Conservation (phyloP, 2,113 vertebrate species). For the Nothoprocta pentlandii region DNA sequence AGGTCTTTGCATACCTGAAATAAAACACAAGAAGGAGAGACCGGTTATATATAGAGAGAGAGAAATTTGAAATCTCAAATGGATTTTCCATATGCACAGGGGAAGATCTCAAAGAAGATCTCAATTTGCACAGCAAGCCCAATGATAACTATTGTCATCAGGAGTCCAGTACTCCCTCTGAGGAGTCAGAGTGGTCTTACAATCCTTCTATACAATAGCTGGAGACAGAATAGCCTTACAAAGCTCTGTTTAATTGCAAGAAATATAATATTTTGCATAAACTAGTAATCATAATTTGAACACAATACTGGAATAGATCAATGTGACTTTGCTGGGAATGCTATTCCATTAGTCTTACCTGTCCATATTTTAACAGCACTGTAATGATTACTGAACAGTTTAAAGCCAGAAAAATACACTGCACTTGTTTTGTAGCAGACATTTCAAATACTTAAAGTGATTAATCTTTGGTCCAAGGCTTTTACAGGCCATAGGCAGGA, state of each 20-base stretch:
- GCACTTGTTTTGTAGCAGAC: neutral
- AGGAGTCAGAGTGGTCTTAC: neutral
- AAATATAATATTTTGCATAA: neutral
- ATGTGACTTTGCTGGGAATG: neutral
- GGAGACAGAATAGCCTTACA: neutral
- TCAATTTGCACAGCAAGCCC: neutral
- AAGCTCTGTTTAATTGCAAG: neutral
- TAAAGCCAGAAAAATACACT: neutral
- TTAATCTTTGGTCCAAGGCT: neutral
- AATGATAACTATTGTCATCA: neutral
- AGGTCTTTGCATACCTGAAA: too few relatives aligned
- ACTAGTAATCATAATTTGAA: neutral
- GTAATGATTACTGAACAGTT: neutral
- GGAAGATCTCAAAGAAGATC: neutral
- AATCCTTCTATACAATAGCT: neutral
- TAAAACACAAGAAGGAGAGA: neutral
- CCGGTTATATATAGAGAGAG: neutral
- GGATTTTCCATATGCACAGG: neutral
- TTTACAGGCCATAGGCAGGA: neutral
- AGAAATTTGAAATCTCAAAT: neutral
- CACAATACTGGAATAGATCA: neutral
- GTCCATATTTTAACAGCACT: fast-evolving
- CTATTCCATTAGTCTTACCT: neutral
- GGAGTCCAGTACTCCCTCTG: neutral
- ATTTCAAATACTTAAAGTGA: neutral